These are phyloP conservation scores for Geotrupes spiniger DNA, from an alignment of 2,888 invertebrate species.

Conservation along the genomic window DNA sequence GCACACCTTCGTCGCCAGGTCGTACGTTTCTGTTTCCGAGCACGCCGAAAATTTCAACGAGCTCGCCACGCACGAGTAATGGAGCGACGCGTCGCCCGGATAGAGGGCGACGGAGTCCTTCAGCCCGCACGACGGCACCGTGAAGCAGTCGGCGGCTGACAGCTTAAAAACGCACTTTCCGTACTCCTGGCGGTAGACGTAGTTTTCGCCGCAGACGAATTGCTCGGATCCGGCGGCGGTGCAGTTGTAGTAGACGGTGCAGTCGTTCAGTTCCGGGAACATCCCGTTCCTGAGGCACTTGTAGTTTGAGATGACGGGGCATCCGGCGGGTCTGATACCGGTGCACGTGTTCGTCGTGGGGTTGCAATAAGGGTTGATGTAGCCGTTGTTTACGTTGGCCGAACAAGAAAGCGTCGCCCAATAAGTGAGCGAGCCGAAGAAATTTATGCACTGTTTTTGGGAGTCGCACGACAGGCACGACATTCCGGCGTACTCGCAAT, in stretches of 20 bases:
- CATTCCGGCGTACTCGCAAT: conserved; percentile 18
- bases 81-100: conserved; percentile 19
- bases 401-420: conserved; percentile 15
- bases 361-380: conserved; percentile 16
- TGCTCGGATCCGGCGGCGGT: conserved; percentile 10
- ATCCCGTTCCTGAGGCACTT: conserved; percentile 15
- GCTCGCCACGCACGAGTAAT: conserved; percentile 13
- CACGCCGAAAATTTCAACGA: conserved; percentile 12
- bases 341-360: conserved; percentile 16
- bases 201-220: conserved; percentile 12
- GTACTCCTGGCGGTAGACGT: conserved; percentile 15
- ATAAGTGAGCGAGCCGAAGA: conserved; percentile 8
- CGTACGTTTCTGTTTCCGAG: conserved; percentile 11
- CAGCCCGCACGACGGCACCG: conserved; percentile 9
- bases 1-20: conserved; percentile 12
- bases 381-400: conserved; percentile 3
- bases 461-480: conserved; percentile 20
- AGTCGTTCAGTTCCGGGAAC: conserved; percentile 13
- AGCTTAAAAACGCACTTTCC: conserved; percentile 20
- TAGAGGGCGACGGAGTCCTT: conserved; percentile 6
- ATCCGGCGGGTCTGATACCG: conserved; percentile 10
- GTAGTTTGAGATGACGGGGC: conserved; percentile 9
- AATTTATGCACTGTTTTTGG: conserved; percentile 19
- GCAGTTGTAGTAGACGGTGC: conserved; percentile 15
- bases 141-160: conserved; percentile 12